A percentile compares a stretch with the other conserved stretches of the same genome.
phyloP scores from a whole-genome alignment of 1,140 invertebrate genomes.

The Phortica variegata region DNA sequence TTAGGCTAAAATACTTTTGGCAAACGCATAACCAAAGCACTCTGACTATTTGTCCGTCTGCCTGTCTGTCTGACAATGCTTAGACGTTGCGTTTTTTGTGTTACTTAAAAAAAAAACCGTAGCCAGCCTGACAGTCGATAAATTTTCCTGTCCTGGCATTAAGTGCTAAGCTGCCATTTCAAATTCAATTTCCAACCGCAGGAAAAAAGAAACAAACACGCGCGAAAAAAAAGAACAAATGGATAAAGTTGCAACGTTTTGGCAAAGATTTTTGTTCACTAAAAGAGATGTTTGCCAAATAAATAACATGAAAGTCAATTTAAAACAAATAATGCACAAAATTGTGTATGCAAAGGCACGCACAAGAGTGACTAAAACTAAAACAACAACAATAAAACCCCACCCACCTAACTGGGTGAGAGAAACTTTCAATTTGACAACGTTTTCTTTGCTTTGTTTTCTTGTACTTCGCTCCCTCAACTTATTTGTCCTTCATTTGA shows the following conservation, averaged over 20 bases:
- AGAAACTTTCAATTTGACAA: conserved; percentile 17
- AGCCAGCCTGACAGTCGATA: conserved; percentile 27
- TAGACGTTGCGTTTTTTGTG: conserved; percentile 17
- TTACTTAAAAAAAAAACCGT: too few relatives aligned
- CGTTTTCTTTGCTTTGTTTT: conserved; percentile 26
- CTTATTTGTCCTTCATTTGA: conserved; percentile 52
- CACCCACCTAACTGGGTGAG: too few relatives aligned
- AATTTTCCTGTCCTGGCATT: conserved; percentile 41
- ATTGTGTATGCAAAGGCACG: conserved; percentile 50
- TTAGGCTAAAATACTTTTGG: conserved; percentile 44
- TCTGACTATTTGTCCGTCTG: conserved; percentile 11
- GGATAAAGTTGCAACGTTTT: too few relatives aligned
- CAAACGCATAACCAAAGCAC: too few relatives aligned
- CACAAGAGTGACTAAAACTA: too few relatives aligned
- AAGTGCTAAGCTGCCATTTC: conserved; percentile 21
- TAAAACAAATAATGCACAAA: conserved; percentile 51
- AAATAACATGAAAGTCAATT: conserved; percentile 28
- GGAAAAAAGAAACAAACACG: too few relatives aligned
- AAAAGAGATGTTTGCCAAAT: background rate
- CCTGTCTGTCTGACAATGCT: conserved; percentile 45
- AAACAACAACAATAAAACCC: background rate
- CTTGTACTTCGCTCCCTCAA: conserved; percentile 32
- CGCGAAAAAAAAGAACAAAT: too few relatives aligned
- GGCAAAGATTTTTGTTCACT: too few relatives aligned
- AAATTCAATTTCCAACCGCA: too few relatives aligned